phyloP scores from a whole-genome alignment of 2,888 invertebrate genomes.

The Kuschelorhynchus macadamiae region DNA sequence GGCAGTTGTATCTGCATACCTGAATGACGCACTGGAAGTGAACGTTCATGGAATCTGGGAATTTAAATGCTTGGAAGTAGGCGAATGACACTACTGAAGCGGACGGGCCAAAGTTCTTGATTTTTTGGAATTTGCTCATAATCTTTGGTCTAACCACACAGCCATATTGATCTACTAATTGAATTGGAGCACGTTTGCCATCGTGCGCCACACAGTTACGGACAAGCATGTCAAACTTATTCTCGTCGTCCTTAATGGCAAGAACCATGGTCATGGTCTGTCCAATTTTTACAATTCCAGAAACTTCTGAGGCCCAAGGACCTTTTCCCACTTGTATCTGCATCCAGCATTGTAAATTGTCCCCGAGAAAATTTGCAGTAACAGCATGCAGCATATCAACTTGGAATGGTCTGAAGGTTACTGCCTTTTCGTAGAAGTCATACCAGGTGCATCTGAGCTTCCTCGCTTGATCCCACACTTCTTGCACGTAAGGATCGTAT shows the following conservation, averaged over 20 bases:
- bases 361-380: conserved; percentile 95
- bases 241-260: conserved; percentile 95
- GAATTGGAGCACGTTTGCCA: conserved; percentile 93
- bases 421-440: conserved; percentile 95
- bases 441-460: conserved; percentile 96
- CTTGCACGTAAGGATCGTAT: conserved; percentile 94
- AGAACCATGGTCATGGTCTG: conserved; percentile 98
- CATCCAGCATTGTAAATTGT: conserved; percentile 98
- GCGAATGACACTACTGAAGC: conserved; percentile 93
- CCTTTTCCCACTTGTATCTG: conserved; percentile 97
- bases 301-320: conserved; percentile 97
- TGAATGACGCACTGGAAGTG: conserved; percentile 97
- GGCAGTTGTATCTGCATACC: conserved; percentile 93
- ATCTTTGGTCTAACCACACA: conserved; percentile 95
- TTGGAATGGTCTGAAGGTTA: conserved; percentile 95
- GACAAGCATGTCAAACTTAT: conserved; percentile 95
- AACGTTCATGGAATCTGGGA: conserved; percentile 96
- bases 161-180: conserved; percentile 93
- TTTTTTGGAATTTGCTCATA: conserved; percentile 96
- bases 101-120: conserved; percentile 95
- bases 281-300: conserved; percentile 95
- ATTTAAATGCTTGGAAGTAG: conserved; percentile 95
- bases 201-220: conserved; percentile 96
- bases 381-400: conserved; percentile 96
- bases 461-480: conserved; percentile 96